phyloP scores from a whole-genome alignment of 2,888 invertebrate genomes.

The Rotaria macrura region DNA sequence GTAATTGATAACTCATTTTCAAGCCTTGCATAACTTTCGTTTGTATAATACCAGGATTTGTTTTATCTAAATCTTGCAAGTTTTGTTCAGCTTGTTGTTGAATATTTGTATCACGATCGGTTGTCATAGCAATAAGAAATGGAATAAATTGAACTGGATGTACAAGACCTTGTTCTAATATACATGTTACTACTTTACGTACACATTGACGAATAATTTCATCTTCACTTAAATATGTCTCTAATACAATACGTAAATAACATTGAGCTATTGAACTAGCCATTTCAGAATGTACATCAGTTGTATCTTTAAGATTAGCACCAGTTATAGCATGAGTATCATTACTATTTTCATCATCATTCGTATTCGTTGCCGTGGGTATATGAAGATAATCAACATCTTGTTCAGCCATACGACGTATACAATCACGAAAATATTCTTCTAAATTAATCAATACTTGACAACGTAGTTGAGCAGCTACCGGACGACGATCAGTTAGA shows the following conservation, averaged over 20 bases:
- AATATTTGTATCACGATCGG: slow-evolving; percentile 75
- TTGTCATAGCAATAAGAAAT: slow-evolving; percentile 90
- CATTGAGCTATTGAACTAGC: slow-evolving; percentile 92
- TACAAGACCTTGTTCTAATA: slow-evolving; percentile 86
- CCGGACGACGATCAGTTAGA: not conserved
- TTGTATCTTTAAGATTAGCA: slow-evolving; percentile 97
- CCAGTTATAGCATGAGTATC: slow-evolving; percentile 54
- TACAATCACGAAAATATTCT: slow-evolving; percentile 25
- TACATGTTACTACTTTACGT: slow-evolving; percentile 80
- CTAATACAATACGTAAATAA: slow-evolving; percentile 82
- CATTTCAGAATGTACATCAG: slow-evolving; percentile 93
- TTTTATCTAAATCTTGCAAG: slow-evolving; percentile 91
- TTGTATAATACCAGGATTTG: slow-evolving; percentile 81
- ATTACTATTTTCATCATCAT: slow-evolving; percentile 17
- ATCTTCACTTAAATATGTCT: slow-evolving; percentile 74
- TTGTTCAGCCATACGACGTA: not conserved
- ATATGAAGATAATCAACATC: not conserved
- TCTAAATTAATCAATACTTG: slow-evolving; percentile 27
- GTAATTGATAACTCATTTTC: slow-evolving; percentile 24
- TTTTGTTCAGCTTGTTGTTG: slow-evolving; percentile 87
- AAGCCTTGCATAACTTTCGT: slow-evolving; percentile 38
- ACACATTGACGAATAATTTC: slow-evolving; percentile 75
- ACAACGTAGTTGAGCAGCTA: not conserved
- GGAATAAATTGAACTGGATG: slow-evolving; percentile 86
- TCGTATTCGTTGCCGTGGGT: not conserved